phyloP scores from a whole-genome alignment of 2,888 invertebrate genomes.

The Heteromurus nitidus region DNA sequence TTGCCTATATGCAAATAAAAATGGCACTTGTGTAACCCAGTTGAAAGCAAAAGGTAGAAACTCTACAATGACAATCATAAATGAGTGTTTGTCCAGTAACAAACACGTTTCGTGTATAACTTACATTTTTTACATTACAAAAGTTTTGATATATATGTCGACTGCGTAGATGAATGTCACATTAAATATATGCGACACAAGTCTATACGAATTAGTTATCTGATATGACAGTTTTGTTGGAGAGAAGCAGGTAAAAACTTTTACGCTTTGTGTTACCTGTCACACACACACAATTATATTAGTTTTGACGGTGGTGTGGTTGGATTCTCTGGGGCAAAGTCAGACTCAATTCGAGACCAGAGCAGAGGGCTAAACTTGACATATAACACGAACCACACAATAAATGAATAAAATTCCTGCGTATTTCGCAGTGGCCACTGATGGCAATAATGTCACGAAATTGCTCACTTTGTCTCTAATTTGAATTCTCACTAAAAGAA shows the following conservation, averaged over 20 bases:
- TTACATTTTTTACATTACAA: too few relatives aligned
- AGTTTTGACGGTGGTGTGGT: too few relatives aligned
- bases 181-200: not conserved
- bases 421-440: too few relatives aligned
- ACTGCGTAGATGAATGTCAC: not conserved
- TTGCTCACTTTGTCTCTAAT: not conserved
- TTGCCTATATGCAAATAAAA: not conserved
- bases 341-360: slow-evolving; percentile 26
- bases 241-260: not conserved
- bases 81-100: not conserved
- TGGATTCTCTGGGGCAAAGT: slow-evolving; percentile 51
- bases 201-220: not conserved
- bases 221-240: not conserved
- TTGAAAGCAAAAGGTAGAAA: not conserved
- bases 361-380: not conserved
- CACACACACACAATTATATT: too few relatives aligned
- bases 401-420: not conserved
- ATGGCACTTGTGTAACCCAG: not conserved
- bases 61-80: not conserved
- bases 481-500: not conserved
- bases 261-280: not conserved
- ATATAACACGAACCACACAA: not conserved
- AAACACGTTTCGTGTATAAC: too few relatives aligned
- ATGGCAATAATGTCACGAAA: not conserved
- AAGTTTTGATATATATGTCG: not conserved